Base-by-base conservation (phyloP, 2,888 invertebrate genomes). In the Clivina fossor region DNA sequence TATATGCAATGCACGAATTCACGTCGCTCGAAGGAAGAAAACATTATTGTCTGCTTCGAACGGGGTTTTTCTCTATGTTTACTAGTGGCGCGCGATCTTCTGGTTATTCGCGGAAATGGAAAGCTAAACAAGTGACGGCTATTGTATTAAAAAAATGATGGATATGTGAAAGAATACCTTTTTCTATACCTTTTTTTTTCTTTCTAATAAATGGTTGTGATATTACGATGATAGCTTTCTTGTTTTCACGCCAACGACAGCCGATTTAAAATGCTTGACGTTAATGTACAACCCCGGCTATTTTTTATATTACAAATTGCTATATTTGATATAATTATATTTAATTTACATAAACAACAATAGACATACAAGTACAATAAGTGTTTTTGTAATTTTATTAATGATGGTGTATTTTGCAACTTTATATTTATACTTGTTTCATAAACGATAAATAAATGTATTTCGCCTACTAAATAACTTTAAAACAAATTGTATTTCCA, bases 131-230 rank as follows among this genome's bases (percentile, higher is more conserved):
- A 48, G 37, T 37, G 48, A 48, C 48, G 37, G 33, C 20, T 48
- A 37, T 48, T 35, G 48, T 48, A 37, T 37, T 24, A 37, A 48
- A 30, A n/a, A 48, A 48, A 48, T 48, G 48, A 48, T 48, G 35
- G 48, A 48, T 48, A 13, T 30, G 37, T 22, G 24, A 33, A 13
- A 37, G n/a, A n/a, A 48, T 33, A 26, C 37, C 48, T 37, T 33
- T 35, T 48, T 33, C 22, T n/a, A 30, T 30, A 30, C 33, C 26
- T 48, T 32, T 22, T 44, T 16, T 18, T 15, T 24, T 4, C 7
- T 15, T 32, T 44, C 28, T 44, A 30, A 28, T 30, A 28, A n/a
- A 30, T 28, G 30, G 18, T 11, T 16, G 26, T 32, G 11, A 19
- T 44, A 30, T 28, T 44, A 24, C 19, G 4, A 18, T 30, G 15